Evolutionary conservation across 1,140 invertebrate genomes (phyloP).

Genomic region (Yoshiicerus persimilis): DNA sequence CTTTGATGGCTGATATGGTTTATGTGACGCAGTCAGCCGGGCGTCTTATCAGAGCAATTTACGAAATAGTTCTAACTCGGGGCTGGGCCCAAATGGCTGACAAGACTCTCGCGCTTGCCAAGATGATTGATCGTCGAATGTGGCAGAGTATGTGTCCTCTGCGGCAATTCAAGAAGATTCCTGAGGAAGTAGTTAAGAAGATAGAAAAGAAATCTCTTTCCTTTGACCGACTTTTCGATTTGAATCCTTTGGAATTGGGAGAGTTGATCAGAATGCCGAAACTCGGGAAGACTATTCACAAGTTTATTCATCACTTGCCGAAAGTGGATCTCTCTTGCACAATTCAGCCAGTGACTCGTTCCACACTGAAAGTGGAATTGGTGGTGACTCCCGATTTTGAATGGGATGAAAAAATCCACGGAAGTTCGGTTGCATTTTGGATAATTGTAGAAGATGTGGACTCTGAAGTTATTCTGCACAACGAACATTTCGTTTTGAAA

Average conservation of each 20-base stretch:
- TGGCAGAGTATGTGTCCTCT: conserved; percentile 99
- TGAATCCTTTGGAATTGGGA: conserved; percentile 96
- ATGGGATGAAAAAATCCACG: conserved; percentile 98
- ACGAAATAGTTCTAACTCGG: conserved; percentile 74
- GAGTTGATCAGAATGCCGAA: conserved; percentile 95
- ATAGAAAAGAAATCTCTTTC: conserved; percentile 98
- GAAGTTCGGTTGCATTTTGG: conserved; percentile 97
- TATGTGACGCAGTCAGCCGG: conserved; percentile 98
- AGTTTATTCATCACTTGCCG: conserved; percentile 96
- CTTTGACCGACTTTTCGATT: conserved; percentile 76
- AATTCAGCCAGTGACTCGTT: conserved; percentile 96
- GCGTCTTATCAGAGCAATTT: conserved; percentile 92
- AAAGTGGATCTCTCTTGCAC: conserved; percentile 92
- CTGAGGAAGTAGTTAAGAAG: conserved; percentile 95
- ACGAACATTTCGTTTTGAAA: conserved; percentile 97
- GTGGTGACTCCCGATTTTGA: conserved; percentile 99
- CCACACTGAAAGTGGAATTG: conserved; percentile 90
- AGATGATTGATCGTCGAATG: conserved; percentile 98
- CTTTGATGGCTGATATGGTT: conserved; percentile 98
- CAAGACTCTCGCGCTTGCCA: conserved; percentile 92
- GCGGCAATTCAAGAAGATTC: conserved; percentile 96
- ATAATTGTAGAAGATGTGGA: conserved; percentile 98
- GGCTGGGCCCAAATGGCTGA: conserved; percentile 98
- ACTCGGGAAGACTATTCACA: conserved; percentile 95
- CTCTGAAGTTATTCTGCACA: conserved; percentile 92